phyloP scores from a whole-genome alignment of 2,888 invertebrate species.

The Lasioglossum calceatum region DNA sequence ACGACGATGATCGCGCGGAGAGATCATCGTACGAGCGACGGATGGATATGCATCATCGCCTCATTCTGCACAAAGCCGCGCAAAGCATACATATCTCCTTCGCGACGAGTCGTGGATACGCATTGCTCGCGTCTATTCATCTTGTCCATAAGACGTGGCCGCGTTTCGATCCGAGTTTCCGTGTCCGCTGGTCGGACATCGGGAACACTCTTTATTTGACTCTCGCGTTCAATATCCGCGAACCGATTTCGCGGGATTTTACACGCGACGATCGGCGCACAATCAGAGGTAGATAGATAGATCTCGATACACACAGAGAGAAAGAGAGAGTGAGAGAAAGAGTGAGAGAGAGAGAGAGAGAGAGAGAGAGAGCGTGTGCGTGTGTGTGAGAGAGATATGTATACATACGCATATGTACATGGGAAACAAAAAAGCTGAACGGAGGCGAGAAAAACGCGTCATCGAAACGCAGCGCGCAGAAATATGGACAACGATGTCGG shows the following conservation, averaged over 20 bases:
- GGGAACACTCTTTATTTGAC: neutral
- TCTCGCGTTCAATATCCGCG: neutral
- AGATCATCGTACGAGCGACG: neutral
- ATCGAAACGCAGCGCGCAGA: constrained; percentile 73
- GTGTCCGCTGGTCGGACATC: neutral
- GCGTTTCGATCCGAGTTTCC: constrained; percentile 64
- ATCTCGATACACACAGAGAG: neutral
- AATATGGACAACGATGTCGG: constrained; percentile 83
- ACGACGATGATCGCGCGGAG: neutral
- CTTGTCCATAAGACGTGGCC: constrained; percentile 72
- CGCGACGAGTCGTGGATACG: constrained; percentile 61
- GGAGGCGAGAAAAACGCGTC: constrained; percentile 21
- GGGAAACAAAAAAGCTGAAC: neutral
- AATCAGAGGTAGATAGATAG: neutral
- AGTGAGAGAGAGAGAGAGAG: neutral
- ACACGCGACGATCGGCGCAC: neutral
- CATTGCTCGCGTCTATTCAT: constrained; percentile 56
- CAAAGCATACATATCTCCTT: neutral
- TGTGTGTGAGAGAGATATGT: constrained; percentile 11
- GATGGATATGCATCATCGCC: neutral
- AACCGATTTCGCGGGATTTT: neutral
- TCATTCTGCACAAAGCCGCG: neutral
- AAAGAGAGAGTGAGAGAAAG: neutral
- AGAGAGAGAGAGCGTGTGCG: constrained; percentile 6
- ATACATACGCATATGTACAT: neutral